Conservation (phyloP, 64 coral and sea anemone genomes). For the Stichodactyla mertensii region DNA sequence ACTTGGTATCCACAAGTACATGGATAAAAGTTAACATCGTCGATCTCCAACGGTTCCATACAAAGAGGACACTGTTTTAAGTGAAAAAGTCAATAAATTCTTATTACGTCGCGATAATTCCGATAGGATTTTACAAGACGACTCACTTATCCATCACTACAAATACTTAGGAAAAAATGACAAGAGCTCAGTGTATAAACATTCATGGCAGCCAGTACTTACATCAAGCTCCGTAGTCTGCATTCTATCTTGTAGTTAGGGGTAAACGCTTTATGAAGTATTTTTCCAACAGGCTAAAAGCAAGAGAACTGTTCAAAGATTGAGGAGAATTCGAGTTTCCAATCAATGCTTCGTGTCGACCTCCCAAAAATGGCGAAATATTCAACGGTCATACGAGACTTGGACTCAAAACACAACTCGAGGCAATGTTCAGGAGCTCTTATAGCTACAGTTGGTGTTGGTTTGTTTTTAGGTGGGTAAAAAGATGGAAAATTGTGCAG, state of each 20-base stretch:
- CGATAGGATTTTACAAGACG: neutral
- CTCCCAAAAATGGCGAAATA: neutral
- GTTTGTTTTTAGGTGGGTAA: neutral
- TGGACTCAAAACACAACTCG: neutral
- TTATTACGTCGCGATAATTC: neutral
- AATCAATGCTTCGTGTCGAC: neutral
- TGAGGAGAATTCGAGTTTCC: neutral
- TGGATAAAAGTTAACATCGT: conserved; percentile 98
- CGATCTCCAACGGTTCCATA: conserved; percentile 98
- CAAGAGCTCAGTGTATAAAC: neutral
- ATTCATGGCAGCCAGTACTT: conserved; percentile 6
- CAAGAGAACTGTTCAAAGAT: neutral
- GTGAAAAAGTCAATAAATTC: neutral
- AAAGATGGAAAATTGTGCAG: neutral
- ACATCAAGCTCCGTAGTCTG: conserved; percentile 69
- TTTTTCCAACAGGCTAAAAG: neutral
- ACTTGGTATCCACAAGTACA: conserved; percentile 99
- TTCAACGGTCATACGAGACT: neutral
- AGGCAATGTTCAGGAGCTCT: neutral
- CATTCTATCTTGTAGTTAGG: conserved; percentile 18
- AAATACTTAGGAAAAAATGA: neutral
- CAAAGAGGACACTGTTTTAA: conserved; percentile 86
- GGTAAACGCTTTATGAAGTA: neutral
- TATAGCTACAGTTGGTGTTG: neutral
- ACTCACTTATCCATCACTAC: neutral